These are phyloP conservation scores for Agrotis puta DNA, from an alignment of 2,888 invertebrate genomes.

Conservation along the genomic window DNA sequence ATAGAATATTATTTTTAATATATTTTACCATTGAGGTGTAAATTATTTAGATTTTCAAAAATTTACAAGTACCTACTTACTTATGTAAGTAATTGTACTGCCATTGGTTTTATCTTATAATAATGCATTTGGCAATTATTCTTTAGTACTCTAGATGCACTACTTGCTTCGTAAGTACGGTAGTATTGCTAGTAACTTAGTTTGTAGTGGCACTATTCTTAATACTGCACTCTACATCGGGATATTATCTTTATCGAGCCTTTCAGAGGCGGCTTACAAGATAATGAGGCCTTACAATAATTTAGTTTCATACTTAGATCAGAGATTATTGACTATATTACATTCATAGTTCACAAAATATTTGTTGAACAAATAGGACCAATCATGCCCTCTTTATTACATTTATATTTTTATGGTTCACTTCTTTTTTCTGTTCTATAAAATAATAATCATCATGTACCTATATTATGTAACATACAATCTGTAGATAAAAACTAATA, in stretches of 20 bases:
- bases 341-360: slow-evolving; percentile 35
- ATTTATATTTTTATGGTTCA: slow-evolving; percentile 26
- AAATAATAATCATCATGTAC: slow-evolving; percentile 40
- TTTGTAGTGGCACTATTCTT: slow-evolving; percentile 29
- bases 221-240: slow-evolving; percentile 43
- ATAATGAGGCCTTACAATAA: slow-evolving; percentile 47
- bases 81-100: slow-evolving; percentile 32
- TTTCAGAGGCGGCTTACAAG: slow-evolving; percentile 10
- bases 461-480: slow-evolving; percentile 55
- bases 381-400: slow-evolving; percentile 47
- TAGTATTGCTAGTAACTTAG: slow-evolving; percentile 37
- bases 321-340: slow-evolving; percentile 46
- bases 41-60: slow-evolving; percentile 16
- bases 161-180: slow-evolving; percentile 24
- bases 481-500: slow-evolving; percentile 54
- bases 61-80: slow-evolving; percentile 8
- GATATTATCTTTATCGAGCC: slow-evolving; percentile 46
- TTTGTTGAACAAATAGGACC: slow-evolving; percentile 53
- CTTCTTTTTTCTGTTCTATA: slow-evolving; percentile 30
- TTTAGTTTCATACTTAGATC: slow-evolving; percentile 29
- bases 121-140: slow-evolving; percentile 20
- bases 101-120: slow-evolving; percentile 13
- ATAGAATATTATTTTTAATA: slow-evolving; percentile 8
- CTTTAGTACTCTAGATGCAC: slow-evolving; percentile 17
- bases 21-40: slow-evolving; percentile 19